Percentiles rank a stretch among this genome's conserved stretches.
Conservation (phyloP, 2,888 invertebrate species). For the Labia minor region DNA sequence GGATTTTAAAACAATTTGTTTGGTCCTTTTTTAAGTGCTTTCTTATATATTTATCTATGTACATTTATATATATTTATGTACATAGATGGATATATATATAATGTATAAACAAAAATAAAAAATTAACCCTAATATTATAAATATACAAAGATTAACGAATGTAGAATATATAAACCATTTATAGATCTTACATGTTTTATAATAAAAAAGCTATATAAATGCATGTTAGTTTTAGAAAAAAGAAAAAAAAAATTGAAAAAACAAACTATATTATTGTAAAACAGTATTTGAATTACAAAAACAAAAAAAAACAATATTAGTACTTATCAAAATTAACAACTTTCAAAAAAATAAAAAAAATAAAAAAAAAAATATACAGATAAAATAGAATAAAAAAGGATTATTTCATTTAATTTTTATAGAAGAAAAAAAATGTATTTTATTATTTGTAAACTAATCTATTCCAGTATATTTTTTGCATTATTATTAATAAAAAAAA, state of each 20-base stretch:
- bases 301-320: neutral
- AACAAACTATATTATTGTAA: neutral
- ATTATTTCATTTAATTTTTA: neutral
- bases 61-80: neutral
- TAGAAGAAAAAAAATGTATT: neutral
- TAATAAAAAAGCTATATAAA: conserved; percentile 9
- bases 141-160: neutral
- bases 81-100: neutral
- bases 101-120: neutral
- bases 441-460: neutral
- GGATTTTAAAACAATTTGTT: neutral
- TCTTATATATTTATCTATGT: no score
- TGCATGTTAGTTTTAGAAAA: conserved; percentile 13
- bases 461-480: neutral
- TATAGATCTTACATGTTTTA: conserved; percentile 8
- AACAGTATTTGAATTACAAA: neutral
- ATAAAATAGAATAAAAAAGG: neutral
- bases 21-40: neutral
- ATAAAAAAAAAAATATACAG: neutral
- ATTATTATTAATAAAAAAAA: neutral
- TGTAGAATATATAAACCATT: neutral
- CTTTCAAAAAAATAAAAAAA: neutral
- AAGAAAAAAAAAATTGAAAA: neutral
- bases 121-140: neutral
- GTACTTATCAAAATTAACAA: conserved; percentile 13